Conservation (phyloP, 2,888 invertebrate genomes). For the Eupithecia abbreviata region DNA sequence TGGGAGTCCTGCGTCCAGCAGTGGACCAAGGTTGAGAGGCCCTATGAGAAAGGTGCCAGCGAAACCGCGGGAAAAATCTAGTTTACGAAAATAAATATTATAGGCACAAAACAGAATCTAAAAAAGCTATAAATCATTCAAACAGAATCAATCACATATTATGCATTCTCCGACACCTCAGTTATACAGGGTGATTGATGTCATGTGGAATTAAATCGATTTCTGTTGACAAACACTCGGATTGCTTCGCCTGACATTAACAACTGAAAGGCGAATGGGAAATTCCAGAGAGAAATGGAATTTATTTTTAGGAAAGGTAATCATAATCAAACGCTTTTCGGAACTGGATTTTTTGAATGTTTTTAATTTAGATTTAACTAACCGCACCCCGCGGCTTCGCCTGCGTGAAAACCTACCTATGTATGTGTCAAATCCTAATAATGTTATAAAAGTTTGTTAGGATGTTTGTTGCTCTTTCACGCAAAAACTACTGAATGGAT, state of each 20-base stretch:
- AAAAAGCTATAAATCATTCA: constrained; percentile 27
- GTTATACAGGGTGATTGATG: constrained; percentile 28
- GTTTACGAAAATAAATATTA: neutral
- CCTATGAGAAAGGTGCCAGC: too few relatives aligned
- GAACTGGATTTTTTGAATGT: neutral
- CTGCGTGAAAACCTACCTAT: too few relatives aligned
- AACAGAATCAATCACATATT: constrained; percentile 28
- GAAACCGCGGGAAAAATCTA: too few relatives aligned
- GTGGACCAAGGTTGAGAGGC: too few relatives aligned
- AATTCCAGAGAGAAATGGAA: constrained; percentile 2
- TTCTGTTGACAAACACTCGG: constrained; percentile 29
- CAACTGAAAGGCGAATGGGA: constrained; percentile 9
- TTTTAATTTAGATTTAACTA: neutral
- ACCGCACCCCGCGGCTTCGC: too few relatives aligned
- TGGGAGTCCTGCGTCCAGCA: too few relatives aligned
- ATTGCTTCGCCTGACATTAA: constrained; percentile 22
- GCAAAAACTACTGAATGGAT: too few relatives aligned
- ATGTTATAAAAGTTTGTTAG: too few relatives aligned
- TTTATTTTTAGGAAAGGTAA: neutral
- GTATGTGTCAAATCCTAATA: too few relatives aligned
- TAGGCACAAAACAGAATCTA: constrained; percentile 1
- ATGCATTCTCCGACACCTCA: constrained; percentile 17
- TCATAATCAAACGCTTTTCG: neutral
- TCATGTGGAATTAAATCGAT: constrained; percentile 23
- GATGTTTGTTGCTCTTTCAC: too few relatives aligned